A percentile compares a stretch with the other conserved stretches of the same genome.
These are phyloP conservation scores for Poeciliopsis presidionis DNA, from an alignment of 2,797 vertebrate species.

Conservation along the genomic window DNA sequence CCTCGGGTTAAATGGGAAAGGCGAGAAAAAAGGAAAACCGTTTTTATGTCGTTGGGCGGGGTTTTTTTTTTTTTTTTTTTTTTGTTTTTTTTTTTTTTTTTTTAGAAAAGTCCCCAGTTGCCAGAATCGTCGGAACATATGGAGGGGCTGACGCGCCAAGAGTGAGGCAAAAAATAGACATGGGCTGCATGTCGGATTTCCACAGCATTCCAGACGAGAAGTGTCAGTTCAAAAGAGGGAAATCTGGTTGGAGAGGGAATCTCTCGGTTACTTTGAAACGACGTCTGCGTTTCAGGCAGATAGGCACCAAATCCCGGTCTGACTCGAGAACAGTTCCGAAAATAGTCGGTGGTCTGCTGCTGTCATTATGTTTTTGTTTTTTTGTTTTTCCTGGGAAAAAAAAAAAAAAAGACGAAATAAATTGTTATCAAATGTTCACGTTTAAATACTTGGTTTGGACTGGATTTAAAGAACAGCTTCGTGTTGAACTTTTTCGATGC, in stretches of 20 bases:
- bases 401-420: not conserved
- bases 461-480: not conserved
- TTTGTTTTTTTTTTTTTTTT: not conserved
- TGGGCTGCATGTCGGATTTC: slow-evolving; percentile 31
- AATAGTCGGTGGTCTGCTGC: not conserved
- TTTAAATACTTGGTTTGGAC: not conserved
- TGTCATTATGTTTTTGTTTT: not conserved
- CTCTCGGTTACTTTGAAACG: slow-evolving; percentile 1
- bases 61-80: too few species aligned
- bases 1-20: too few species aligned
- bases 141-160: not conserved
- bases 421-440: not conserved
- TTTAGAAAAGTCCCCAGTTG: not conserved
- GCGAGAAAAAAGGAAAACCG: too few species aligned
- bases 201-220: slow-evolving; percentile 46
- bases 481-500: not conserved
- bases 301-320: not conserved
- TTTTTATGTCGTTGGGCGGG: too few species aligned
- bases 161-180: slow-evolving; percentile 55
- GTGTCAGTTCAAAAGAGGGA: slow-evolving; percentile 33
- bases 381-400: not conserved
- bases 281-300: not conserved
- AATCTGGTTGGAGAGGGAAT: slow-evolving; percentile 24
- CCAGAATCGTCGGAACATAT: not conserved
- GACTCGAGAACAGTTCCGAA: not conserved